phyloP scores from a whole-genome alignment of 2,113 vertebrate genomes.

The Takifugu bimaculatus region DNA sequence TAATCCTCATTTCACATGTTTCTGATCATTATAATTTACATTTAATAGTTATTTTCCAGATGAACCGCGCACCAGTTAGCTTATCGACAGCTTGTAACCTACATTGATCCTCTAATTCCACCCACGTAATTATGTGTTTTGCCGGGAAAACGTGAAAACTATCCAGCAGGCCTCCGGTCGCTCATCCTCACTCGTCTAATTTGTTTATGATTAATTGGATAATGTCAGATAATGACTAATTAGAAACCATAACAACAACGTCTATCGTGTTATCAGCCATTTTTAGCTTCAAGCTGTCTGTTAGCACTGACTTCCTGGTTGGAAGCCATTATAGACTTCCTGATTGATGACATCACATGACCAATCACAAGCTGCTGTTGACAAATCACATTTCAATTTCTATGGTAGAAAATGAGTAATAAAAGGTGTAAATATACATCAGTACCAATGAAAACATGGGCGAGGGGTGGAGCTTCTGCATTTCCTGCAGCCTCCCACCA shows the following conservation, averaged over 20 bases:
- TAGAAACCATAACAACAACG: background rate
- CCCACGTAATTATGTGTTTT: background rate
- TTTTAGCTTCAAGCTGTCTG: background rate
- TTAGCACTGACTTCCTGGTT: background rate
- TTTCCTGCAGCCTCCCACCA: too few relatives aligned
- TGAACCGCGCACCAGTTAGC: background rate
- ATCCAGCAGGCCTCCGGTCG: background rate
- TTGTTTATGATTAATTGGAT: constrained; percentile 12
- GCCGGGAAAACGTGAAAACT: background rate
- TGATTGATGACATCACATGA: too few relatives aligned
- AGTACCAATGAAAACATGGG: too few relatives aligned
- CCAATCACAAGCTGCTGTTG: too few relatives aligned
- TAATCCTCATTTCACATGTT: background rate
- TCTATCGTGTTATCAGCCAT: background rate
- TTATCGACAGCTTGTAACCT: background rate
- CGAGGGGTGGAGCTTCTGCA: too few relatives aligned
- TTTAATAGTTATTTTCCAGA: constrained; percentile 2
- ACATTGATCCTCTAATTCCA: constrained; percentile 6
- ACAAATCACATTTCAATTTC: too few relatives aligned
- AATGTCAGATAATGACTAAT: background rate
- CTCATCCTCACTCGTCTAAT: background rate
- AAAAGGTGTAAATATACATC: too few relatives aligned
- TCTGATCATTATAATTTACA: background rate
- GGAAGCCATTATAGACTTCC: background rate
- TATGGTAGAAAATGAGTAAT: too few relatives aligned